Conservation (phyloP, 2,797 vertebrate genomes). For the Sebastes oblongus region DNA sequence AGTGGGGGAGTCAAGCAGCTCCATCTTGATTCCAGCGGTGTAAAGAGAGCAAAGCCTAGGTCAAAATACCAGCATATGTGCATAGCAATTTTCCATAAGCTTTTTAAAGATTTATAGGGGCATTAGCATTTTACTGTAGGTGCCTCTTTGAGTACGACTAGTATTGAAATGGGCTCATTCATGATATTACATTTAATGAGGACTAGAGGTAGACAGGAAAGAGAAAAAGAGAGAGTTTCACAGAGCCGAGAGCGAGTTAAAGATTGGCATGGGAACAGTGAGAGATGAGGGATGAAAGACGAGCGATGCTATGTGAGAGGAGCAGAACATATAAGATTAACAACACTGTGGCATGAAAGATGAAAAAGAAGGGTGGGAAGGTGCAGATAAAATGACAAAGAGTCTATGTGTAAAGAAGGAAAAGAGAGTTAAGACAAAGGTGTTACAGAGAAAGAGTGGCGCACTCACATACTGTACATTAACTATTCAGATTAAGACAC, state of each 20-base stretch:
- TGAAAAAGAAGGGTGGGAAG: neutral
- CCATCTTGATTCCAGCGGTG: constrained; percentile 46
- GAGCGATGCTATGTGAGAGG: neutral
- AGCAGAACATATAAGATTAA: neutral
- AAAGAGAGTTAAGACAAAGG: neutral
- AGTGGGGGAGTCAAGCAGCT: constrained; percentile 33
- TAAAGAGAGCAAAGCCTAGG: constrained; percentile 62
- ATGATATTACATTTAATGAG: constrained; percentile 49
- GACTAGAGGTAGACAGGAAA: constrained; percentile 1
- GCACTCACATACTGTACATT: neutral
- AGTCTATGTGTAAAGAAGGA: neutral
- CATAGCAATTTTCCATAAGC: constrained; percentile 49
- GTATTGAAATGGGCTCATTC: constrained; percentile 55
- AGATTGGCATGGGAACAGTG: neutral
- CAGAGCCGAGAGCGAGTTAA: neutral
- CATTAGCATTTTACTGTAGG: constrained; percentile 72
- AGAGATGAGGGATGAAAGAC: neutral
- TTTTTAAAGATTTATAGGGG: constrained; percentile 75
- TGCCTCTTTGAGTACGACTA: constrained; percentile 39
- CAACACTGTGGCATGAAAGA: neutral
- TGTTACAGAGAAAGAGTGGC: neutral
- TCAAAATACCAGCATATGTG: constrained; percentile 67
- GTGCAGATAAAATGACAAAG: neutral
- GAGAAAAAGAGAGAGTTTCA: constrained; percentile 11
- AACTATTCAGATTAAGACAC: neutral